Base-by-base conservation (phyloP, 2,113 vertebrate genomes). In the Ciconia boyciana region DNA sequence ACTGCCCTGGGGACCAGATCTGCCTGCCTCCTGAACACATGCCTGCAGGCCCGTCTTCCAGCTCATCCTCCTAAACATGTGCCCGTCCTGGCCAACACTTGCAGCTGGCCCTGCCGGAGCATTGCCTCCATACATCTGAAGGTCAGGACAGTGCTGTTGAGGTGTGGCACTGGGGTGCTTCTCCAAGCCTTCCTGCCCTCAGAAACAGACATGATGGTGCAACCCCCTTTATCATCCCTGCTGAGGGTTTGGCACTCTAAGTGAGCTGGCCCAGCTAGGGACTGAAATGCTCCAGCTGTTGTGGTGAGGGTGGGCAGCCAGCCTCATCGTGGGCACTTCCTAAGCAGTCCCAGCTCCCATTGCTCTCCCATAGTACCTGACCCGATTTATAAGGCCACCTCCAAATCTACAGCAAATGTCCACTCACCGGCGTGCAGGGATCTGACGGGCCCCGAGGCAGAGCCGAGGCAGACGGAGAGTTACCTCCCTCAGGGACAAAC, bases 401-500 rank as follows among this genome's bases (percentile, higher is more conserved):
- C 16, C 52, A 39, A 41, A 43, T 13, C 58, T 43, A 10, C 43
- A 68, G 60, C 52, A 48, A 62, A 69, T 0, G 5, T 28, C 43
- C 0, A 0, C 10, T 16, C 57, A 10, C 24, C 0, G 2, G 0
- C 4, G 5, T 34, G 48, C 72, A 1, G 13, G 48, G 39, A n/a
- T 51, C 52, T 31, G 57, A 66, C 0, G 2, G 44, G 26, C n/a
- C 55, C 65, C 1, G 2, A 62, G 65, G 72, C 52, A 75, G 80
- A 64, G 43, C 29, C 1, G 2, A 31, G 41, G 62, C 69, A 77
- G 87, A 31, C 0, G 0, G 36, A 21, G 65, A 80, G 60, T 34
- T 69, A 8, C 41, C 41, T 69, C 39, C 54, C 29, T 11, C 22
- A 4, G 74, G 91, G 83, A 66, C 61, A 87, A 57, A 39, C 44